Conservation (phyloP, 2,888 invertebrate genomes). For the Eumacrocentrus americanus region DNA sequence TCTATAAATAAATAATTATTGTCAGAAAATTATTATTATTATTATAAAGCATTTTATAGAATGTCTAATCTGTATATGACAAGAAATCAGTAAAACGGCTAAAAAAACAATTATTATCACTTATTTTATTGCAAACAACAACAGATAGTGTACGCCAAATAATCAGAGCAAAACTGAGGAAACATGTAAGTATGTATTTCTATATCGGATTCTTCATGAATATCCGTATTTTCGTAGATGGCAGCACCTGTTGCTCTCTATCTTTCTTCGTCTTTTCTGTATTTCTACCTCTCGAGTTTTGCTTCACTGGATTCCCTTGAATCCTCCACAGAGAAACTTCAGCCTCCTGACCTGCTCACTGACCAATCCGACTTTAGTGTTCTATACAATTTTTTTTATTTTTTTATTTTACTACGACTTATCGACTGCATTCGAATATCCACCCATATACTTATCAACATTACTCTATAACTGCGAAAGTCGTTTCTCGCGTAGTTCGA, state of each 20-base stretch:
- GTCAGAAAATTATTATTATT: constrained; percentile 29
- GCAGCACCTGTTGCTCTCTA: constrained; percentile 12
- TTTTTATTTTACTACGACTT: constrained; percentile 3
- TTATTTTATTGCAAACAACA: background rate
- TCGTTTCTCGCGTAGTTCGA: constrained; percentile 27
- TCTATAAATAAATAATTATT: constrained; percentile 32
- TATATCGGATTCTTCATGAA: too few species aligned
- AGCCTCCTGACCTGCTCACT: constrained; percentile 23
- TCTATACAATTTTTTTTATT: constrained; percentile 4
- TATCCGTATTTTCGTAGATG: constrained; percentile 13
- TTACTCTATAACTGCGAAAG: constrained; percentile 26
- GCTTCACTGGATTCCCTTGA: background rate
- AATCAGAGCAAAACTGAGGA: constrained; percentile 2
- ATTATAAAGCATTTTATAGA: constrained; percentile 28
- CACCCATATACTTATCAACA: constrained; percentile 21
- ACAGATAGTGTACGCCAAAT: background rate
- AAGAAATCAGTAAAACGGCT: constrained; percentile 45
- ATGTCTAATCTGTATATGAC: constrained; percentile 44
- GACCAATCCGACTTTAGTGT: background rate
- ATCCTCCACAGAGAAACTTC: constrained; percentile 8
- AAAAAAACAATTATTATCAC: constrained; percentile 30
- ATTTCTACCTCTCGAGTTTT: background rate
- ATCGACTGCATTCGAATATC: background rate
- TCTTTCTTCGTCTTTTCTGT: constrained; percentile 1
- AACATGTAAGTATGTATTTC: too few species aligned